These are phyloP conservation scores for Todiramphus saurophagus DNA, from an alignment of 2,113 vertebrate genomes.

Conservation along the genomic window DNA sequence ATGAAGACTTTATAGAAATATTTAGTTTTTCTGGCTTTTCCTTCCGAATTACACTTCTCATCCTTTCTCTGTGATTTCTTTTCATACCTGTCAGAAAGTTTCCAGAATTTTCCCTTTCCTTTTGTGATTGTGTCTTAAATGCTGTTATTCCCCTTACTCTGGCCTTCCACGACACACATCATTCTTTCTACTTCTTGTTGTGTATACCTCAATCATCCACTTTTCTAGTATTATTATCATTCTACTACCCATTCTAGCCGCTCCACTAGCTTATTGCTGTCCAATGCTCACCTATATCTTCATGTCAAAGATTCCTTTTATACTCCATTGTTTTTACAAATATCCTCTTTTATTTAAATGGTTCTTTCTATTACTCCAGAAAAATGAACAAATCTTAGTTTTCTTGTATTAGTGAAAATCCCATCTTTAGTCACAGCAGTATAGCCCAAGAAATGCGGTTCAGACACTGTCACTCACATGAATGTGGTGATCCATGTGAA, in stretches of 20 bases:
- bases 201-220: background rate
- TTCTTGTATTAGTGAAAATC: background rate
- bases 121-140: background rate
- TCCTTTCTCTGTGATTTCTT: background rate
- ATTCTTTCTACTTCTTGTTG: rapidly evolving
- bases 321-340: background rate
- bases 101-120: background rate
- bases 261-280: background rate
- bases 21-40: background rate
- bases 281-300: background rate
- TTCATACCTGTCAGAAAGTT: background rate
- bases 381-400: background rate
- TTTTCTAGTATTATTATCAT: background rate
- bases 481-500: background rate
- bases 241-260: background rate
- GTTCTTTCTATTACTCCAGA: background rate
- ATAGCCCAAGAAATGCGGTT: background rate
- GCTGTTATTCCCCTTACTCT: background rate
- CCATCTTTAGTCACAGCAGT: background rate
- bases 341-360: background rate
- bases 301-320: background rate
- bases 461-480: background rate
- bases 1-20: background rate
- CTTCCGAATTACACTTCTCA: background rate
- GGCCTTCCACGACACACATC: background rate